Evolutionary conservation across 2,888 invertebrate genomes (phyloP).

Genomic region (Sphaerophoria taeniata): DNA sequence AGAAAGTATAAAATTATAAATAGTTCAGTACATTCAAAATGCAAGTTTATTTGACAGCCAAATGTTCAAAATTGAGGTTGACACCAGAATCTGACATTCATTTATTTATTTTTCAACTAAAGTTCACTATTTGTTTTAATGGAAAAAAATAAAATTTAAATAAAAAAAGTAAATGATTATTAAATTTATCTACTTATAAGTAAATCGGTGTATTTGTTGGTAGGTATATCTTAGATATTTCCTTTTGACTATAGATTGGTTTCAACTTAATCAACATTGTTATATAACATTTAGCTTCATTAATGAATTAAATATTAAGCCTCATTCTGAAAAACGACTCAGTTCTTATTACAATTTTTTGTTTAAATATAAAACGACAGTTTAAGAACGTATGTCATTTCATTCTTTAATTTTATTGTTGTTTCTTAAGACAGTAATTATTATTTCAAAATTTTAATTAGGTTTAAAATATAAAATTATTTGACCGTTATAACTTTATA

Average conservation of each 20-base stretch:
- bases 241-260: slow-evolving; percentile 53
- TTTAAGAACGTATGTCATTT: too few species aligned
- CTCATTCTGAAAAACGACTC: slow-evolving; percentile 33
- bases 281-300: too few species aligned
- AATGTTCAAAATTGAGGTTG: slow-evolving; percentile 17
- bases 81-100: slow-evolving; percentile 2
- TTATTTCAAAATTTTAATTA: too few species aligned
- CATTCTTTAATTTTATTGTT: too few species aligned
- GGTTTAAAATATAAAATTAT: too few species aligned
- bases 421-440: too few species aligned
- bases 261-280: slow-evolving; percentile 54
- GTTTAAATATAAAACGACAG: slow-evolving; percentile 32
- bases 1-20: slow-evolving; percentile 73
- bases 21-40: slow-evolving; percentile 44
- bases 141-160: slow-evolving; percentile 12
- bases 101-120: slow-evolving; percentile 3
- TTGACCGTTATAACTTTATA: too few species aligned
- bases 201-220: slow-evolving; percentile 70
- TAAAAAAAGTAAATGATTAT: slow-evolving; percentile 29
- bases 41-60: slow-evolving; percentile 25
- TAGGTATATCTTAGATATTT: slow-evolving; percentile 52
- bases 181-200: slow-evolving; percentile 69
- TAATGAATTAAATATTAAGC: slow-evolving; percentile 38
- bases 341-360: slow-evolving; percentile 44
- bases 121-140: slow-evolving; percentile 10